phyloP scores from a whole-genome alignment of 2,113 vertebrate species.

The Mesoclemmys tuberculata region DNA sequence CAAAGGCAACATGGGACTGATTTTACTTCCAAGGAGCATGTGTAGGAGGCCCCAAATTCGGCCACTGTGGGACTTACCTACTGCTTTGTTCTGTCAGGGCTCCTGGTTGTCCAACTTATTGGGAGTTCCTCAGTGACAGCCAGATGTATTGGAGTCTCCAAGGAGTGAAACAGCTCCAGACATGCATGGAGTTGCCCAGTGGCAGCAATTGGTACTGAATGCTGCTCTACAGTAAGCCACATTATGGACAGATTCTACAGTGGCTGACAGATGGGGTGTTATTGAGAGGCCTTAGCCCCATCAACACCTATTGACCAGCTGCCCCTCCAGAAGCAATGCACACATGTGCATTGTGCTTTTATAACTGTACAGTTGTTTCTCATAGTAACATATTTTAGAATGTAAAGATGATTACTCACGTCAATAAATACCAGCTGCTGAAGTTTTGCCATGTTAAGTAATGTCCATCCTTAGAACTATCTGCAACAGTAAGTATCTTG shows the following conservation, averaged over 20 bases:
- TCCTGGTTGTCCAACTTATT: neutral
- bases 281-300: neutral
- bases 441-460: slow-evolving; percentile 21
- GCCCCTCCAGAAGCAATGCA: neutral
- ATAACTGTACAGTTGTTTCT: neutral
- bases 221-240: neutral
- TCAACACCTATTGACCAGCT: neutral
- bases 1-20: neutral
- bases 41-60: neutral
- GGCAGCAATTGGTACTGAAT: neutral
- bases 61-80: neutral
- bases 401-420: neutral
- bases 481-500: slow-evolving; percentile 15
- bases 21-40: neutral
- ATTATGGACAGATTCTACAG: rapidly evolving
- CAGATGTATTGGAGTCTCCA: neutral
- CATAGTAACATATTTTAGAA: neutral
- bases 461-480: neutral
- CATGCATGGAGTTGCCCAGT: neutral
- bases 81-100: neutral
- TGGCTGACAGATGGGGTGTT: neutral
- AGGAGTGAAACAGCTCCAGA: neutral
- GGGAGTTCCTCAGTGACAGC: neutral
- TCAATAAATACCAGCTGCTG: slow-evolving; percentile 17
- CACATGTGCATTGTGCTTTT: neutral